A percentile compares a stretch with the other conserved stretches of the same genome.
Conservation (phyloP, 1,140 invertebrate species). For the Hormaphis cornu region DNA sequence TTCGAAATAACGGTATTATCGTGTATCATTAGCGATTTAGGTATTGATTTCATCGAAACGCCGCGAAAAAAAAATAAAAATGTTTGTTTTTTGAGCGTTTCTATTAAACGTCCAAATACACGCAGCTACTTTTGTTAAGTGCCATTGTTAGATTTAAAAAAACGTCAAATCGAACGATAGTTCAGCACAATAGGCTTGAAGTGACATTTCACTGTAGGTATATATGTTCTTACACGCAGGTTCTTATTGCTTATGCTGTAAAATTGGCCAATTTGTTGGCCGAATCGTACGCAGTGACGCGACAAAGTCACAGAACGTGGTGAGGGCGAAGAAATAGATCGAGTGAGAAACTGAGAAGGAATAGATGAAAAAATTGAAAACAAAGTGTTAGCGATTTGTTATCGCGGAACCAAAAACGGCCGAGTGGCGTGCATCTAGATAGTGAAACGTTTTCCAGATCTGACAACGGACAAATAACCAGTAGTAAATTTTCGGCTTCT, state of each 20-base stretch:
- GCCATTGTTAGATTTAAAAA: too few relatives aligned
- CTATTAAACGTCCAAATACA: too few relatives aligned
- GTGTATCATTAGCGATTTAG: too few relatives aligned
- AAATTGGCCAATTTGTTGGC: constrained; percentile 30
- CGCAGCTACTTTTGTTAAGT: too few relatives aligned
- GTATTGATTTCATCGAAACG: too few relatives aligned
- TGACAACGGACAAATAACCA: constrained; percentile 26
- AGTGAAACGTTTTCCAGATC: background rate
- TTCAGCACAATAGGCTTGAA: too few relatives aligned
- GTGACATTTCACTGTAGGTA: too few relatives aligned
- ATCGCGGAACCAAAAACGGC: background rate
- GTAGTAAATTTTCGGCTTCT: constrained; percentile 5
- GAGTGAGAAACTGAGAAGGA: background rate
- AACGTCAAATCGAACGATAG: too few relatives aligned
- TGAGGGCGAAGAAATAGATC: too few relatives aligned
- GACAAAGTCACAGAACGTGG: background rate
- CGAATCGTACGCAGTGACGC: background rate
- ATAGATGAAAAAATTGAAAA: constrained; percentile 23
- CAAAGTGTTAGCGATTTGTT: constrained; percentile 17
- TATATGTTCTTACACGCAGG: background rate
- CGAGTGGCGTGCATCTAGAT: background rate
- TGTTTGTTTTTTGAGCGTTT: too few relatives aligned
- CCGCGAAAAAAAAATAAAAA: too few relatives aligned
- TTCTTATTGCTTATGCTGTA: constrained; percentile 17
- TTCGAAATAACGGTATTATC: too few relatives aligned